Evolutionary conservation across 2,113 vertebrate genomes (phyloP).

Genomic region (Heloderma charlesbogerti): DNA sequence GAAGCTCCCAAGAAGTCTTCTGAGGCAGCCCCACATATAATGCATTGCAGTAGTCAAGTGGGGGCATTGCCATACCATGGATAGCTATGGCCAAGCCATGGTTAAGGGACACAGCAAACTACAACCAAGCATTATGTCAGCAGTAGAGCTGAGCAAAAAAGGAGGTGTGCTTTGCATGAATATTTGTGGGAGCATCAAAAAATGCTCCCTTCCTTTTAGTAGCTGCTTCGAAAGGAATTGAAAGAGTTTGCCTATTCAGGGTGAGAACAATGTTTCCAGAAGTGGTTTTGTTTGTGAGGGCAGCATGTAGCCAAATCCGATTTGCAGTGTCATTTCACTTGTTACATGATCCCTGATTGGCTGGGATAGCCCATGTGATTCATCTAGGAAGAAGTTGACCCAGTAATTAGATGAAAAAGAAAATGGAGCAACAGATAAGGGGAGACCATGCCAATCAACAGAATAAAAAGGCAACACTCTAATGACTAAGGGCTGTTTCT

Average conservation of each 20-base stretch:
- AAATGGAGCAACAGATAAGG: background rate
- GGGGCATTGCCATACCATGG: too few species aligned
- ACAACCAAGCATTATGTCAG: too few species aligned
- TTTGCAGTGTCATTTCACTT: background rate
- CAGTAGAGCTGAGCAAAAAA: background rate
- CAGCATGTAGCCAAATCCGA: background rate
- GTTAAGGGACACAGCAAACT: background rate
- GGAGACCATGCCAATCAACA: background rate
- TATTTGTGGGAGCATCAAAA: background rate
- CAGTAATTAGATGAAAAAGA: background rate
- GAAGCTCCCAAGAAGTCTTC: too few species aligned
- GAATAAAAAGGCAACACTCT: background rate
- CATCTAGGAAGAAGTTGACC: background rate
- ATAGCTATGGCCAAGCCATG: background rate
- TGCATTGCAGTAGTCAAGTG: too few species aligned
- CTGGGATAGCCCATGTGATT: background rate
- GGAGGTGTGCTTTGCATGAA: background rate
- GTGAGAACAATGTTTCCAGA: background rate
- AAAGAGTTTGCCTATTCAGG: background rate
- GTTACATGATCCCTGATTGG: background rate
- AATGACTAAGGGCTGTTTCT: background rate
- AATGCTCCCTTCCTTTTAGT: background rate
- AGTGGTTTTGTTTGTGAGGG: background rate
- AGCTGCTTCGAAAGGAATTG: background rate
- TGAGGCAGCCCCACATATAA: too few species aligned